A percentile compares a stretch with the other conserved stretches of the same genome.
Conservation (phyloP, 2,113 vertebrate species). For the Romanogobio albipinnatus region DNA sequence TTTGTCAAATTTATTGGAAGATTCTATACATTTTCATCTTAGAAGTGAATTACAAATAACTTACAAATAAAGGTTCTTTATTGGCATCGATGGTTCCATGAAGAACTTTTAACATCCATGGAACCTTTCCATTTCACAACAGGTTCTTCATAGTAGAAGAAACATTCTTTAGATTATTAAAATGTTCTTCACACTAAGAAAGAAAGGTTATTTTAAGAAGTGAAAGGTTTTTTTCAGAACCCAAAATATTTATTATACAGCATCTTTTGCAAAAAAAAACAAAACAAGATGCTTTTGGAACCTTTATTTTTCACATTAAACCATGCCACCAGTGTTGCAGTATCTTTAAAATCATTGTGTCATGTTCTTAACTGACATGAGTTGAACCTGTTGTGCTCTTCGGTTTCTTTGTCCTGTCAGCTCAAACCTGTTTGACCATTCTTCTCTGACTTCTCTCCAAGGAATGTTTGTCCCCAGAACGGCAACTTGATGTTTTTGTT, state of each 20-base stretch:
- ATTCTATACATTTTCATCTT: not conserved
- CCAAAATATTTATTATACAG: too few species aligned
- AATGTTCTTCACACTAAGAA: too few species aligned
- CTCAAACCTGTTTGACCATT: conserved; percentile 10
- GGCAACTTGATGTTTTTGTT: not conserved
- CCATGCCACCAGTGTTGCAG: not conserved
- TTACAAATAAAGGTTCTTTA: too few species aligned
- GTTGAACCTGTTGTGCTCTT: not conserved
- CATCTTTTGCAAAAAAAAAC: too few species aligned
- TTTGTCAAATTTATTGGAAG: not conserved
- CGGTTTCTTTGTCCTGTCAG: not conserved
- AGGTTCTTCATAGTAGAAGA: too few species aligned
- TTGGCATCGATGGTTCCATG: too few species aligned
- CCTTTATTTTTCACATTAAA: not conserved
- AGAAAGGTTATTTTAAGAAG: too few species aligned
- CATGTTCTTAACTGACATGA: not conserved
- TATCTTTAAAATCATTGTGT: not conserved
- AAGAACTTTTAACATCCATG: too few species aligned
- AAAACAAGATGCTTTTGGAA: too few species aligned
- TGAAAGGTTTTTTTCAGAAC: too few species aligned
- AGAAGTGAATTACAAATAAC: not conserved
- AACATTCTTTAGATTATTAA: too few species aligned
- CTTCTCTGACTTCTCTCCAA: not conserved
- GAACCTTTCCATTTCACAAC: too few species aligned
- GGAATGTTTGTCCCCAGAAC: not conserved